Base-by-base conservation (phyloP, 2,888 invertebrate genomes). In the Orthosia incerta region DNA sequence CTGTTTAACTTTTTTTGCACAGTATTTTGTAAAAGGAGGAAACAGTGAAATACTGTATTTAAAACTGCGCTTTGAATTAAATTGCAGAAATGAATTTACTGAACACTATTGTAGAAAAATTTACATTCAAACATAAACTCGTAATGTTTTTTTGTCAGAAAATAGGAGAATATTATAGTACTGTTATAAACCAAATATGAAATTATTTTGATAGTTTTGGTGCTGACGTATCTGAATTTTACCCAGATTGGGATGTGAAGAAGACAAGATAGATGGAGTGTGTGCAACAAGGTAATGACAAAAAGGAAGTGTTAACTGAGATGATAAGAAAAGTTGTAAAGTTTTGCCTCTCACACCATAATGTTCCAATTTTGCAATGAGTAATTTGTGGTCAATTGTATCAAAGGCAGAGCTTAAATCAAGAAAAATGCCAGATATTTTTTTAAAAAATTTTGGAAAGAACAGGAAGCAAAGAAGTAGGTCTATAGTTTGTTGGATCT, bases 1-100 rank as follows among this genome's bases (percentile, higher is more conserved):
- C 61, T 75, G 67, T 73, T 76, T 69, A 80, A 76, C 62, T 57
- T 80, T 74, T 76, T 61, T 70, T 59, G 23, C 31, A 53, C 50
- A 78, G 46, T 45, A 51, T 57, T 70, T 64, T 50, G 26, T 51
- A 59, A 67, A 67, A 64, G 23, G 39, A 51, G 39, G n/a, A 66
- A 59, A 62, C 11, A 53, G 79, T 61, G n/a, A 56, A 83, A 61
- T 70, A 56, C 56, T 63, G 66, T 64, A 55, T 73, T 73, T 71
- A 63, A 68, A 82, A 73, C 59, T 53, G 51, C 63, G 23, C 63
- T 60, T 63, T 79, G 69, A 79, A 74, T 74, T 53, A 64, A 68
- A 68, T 57, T 61, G 51, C 39, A 51, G 46, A 57, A n/a, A 68
- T 67, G 39, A 71, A 71, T 69, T 56, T 16, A 59, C 26, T 62